Base-by-base conservation (phyloP, 2,797 vertebrate genomes). In the Fundulus diaphanus region DNA sequence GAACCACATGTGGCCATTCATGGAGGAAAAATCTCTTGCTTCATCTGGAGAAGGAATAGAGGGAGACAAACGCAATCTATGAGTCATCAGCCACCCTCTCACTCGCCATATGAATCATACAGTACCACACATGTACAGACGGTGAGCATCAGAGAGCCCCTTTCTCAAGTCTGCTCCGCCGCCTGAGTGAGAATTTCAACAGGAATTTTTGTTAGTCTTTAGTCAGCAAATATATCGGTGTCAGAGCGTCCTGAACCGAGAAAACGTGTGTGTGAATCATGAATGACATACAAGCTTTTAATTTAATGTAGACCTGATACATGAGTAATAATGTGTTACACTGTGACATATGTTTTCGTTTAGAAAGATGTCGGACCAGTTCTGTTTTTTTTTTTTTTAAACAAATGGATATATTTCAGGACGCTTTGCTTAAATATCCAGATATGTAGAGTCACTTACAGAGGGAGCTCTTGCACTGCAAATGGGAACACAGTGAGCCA, bases 391-490 rank as follows among this genome's bases (percentile, higher is more conserved):
- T n/a, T 37, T 22, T 2, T 2, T 16, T n/a, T 54, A 15, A 33
- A 13, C 24, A 33, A 68, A 66, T 57, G 1, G 61, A 8, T 37
- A 1, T 12, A 49, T 16, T 80, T 46, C 4, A 65, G 22, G 22
- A 42, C 8, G 44, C 40, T 79, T 81, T 66, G 49, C 84, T 68
- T 86, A 81, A 82, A 86, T 78, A 78, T 78, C 73, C 5, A 76
- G 68, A 52, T 70, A 63, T 82, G 52, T 67, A 35, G 29, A 71
- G 7, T 82, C 71, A 84, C 91, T 94, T 88, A 90, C 88, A 95
- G 95, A 94, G 94, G 95, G 94, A 93, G 95, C 95, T 95, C 83
- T 95, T 93, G 94, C 92, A 81, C 93, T 87, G 74, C 68, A 85
- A 90, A 94, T 91, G 80, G 81, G 51, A 82, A 75, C 76, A 72